These are phyloP conservation scores for Lithodes maja DNA, from an alignment of 2,888 invertebrate species.

Conservation along the genomic window DNA sequence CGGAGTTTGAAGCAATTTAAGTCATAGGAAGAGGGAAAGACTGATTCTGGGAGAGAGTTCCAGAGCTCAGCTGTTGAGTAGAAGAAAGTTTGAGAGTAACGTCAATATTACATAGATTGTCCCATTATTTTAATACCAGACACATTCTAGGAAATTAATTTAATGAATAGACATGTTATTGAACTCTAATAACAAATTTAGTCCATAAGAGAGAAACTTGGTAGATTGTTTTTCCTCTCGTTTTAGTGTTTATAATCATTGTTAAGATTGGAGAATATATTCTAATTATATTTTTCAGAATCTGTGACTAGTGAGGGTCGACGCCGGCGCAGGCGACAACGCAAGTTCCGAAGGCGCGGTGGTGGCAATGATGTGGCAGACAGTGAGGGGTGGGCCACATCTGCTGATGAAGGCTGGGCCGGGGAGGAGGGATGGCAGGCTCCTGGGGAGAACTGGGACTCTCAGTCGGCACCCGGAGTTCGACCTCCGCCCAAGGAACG, in stretches of 20 bases:
- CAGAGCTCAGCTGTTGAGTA: too few relatives aligned
- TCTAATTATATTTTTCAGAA: constrained; percentile 22
- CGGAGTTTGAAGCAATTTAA: too few relatives aligned
- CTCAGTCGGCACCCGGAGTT: constrained; percentile 36
- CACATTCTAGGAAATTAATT: neutral
- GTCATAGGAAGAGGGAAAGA: too few relatives aligned
- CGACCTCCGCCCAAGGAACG: constrained; percentile 38
- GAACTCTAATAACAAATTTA: neutral
- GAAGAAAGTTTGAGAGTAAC: too few relatives aligned
- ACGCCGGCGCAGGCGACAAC: constrained; percentile 57
- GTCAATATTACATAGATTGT: too few relatives aligned
- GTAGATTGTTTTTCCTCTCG: too few relatives aligned
- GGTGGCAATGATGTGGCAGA: constrained; percentile 44
- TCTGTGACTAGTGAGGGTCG: constrained; percentile 61
- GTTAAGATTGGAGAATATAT: too few relatives aligned
- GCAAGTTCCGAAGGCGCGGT: constrained; percentile 57
- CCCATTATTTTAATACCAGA: too few relatives aligned
- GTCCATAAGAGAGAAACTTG: neutral
- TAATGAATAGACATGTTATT: neutral
- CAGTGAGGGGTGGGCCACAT: constrained; percentile 50
- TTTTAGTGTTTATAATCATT: too few relatives aligned
- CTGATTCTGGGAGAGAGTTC: too few relatives aligned
- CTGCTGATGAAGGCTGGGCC: constrained; percentile 49
- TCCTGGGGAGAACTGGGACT: constrained; percentile 51
- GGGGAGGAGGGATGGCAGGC: constrained; percentile 53